Evolutionary conservation across 2,797 vertebrate genomes (phyloP), one percentile per base, ranked within the genome.

Genomic region (Pangasius djambal): DNA sequence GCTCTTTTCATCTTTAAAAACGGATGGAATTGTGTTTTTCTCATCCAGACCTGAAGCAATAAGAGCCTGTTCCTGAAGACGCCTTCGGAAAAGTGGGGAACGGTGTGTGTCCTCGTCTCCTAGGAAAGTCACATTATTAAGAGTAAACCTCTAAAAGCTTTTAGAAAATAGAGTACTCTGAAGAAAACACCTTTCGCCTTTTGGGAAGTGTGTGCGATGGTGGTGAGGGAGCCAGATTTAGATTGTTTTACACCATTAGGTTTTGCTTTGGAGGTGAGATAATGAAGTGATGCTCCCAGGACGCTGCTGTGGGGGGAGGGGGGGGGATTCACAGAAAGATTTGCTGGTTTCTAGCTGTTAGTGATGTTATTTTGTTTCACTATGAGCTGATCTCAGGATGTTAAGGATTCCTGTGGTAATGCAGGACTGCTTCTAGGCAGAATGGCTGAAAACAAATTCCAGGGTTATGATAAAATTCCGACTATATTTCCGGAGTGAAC

Each of bases 261-360:
- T 69, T 84, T 50, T 69, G 83, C 44, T 50, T 69, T 6, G 18
- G 28, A 69, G 44, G 83, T 84, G 83, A 67, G 83, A 84, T 84
- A 69, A 84, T 84, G 83, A 84, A 84, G 61, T 48, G 61, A 67
- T 13, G 83, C 63, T 84, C 83, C 63, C 63, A 31, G 44, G 83
- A 34, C 28, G 9, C 13, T 65, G 8, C 9, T 18, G 4, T 0
- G 77, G 50, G 13, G 15, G 6, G 4, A 1, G 77, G 50, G 28
- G 15, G 6, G 10, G 0, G 1, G 8, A 0, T 34, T 63, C 22
- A 28, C 22, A 0, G 22, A 40, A 25, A 48, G 74, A 4, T 34
- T 61, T 28, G 20, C 37, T 20, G 16, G 50, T 52, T 52, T 18
- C 16, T 55, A 20, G 52, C 16, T 63, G 2, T 18, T 48, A 20